Percentiles rank a stretch among this genome's conserved stretches.
Conservation (phyloP, 2,113 vertebrate species). For the Tachuris rubrigastra region DNA sequence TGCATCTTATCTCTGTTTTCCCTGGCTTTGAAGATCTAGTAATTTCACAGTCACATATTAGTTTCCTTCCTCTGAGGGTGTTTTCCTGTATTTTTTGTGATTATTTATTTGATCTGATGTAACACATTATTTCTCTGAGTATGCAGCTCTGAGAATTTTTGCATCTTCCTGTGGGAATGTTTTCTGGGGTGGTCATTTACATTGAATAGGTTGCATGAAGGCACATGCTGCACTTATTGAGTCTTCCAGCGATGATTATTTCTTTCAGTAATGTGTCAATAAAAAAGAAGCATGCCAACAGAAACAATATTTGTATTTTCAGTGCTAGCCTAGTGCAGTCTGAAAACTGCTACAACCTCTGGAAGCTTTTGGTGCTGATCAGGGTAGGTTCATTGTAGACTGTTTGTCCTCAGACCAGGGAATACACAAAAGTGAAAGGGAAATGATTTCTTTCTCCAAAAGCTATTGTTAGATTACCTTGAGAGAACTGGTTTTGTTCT, state of each 20-base stretch:
- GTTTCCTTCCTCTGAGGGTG: neutral
- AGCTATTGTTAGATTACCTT: neutral
- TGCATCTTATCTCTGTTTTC: neutral
- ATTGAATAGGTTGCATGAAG: neutral
- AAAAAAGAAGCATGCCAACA: neutral
- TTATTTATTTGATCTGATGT: constrained; percentile 4
- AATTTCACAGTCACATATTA: neutral
- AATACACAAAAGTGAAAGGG: neutral
- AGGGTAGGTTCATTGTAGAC: neutral
- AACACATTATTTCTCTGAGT: neutral
- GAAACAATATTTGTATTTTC: neutral
- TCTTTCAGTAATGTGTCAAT: neutral
- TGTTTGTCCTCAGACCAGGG: neutral
- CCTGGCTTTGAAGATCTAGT: constrained; percentile 19
- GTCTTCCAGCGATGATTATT: neutral
- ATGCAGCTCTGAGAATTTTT: neutral
- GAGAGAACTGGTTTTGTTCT: neutral
- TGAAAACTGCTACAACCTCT: neutral
- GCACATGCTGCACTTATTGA: neutral
- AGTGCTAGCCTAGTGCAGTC: neutral
- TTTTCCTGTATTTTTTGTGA: neutral
- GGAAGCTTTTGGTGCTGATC: neutral
- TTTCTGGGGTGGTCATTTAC: neutral
- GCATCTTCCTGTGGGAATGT: neutral
- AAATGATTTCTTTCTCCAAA: neutral